Evolutionary conservation across 2,113 vertebrate genomes (phyloP).

Genomic region (Charina bottae): DNA sequence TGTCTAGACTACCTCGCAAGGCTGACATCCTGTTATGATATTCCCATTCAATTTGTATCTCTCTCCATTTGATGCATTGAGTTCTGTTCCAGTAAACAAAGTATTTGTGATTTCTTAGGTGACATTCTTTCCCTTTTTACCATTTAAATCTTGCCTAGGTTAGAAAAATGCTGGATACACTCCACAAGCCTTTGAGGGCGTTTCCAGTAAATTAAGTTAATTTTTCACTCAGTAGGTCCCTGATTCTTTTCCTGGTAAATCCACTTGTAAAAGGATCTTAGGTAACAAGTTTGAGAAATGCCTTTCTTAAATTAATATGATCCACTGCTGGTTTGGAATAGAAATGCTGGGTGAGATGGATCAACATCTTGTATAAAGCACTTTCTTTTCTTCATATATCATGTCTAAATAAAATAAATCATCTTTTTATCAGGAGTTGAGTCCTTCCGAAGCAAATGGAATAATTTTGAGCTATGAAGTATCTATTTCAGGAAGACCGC

Average conservation of each 20-base stretch:
- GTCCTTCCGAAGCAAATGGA: slow-evolving; percentile 79
- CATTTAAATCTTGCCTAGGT: not conserved
- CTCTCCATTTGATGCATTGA: not conserved
- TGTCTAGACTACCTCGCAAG: not conserved
- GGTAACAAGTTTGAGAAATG: not conserved
- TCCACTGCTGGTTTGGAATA: not conserved
- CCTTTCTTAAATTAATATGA: not conserved
- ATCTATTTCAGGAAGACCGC: slow-evolving; percentile 57
- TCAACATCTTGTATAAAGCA: not conserved
- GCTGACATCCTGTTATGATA: not conserved
- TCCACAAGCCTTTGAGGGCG: not conserved
- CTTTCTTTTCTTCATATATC: not conserved
- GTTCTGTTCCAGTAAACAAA: not conserved
- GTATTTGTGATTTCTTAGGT: not conserved
- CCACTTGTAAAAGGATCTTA: not conserved
- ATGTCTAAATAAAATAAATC: slow-evolving; percentile 4
- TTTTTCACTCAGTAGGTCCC: not conserved
- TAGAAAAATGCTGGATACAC: not conserved
- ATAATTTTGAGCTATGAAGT: slow-evolving; percentile 80
- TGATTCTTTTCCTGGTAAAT: not conserved
- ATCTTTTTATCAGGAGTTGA: slow-evolving; percentile 68
- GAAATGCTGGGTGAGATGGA: not conserved
- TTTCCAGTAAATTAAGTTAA: not conserved
- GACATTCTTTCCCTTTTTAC: not conserved
- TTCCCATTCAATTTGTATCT: not conserved